Percentiles rank a stretch among this genome's conserved stretches.
phyloP scores from a whole-genome alignment of 2,888 invertebrate genomes.

The Aspidiotus rigidus region DNA sequence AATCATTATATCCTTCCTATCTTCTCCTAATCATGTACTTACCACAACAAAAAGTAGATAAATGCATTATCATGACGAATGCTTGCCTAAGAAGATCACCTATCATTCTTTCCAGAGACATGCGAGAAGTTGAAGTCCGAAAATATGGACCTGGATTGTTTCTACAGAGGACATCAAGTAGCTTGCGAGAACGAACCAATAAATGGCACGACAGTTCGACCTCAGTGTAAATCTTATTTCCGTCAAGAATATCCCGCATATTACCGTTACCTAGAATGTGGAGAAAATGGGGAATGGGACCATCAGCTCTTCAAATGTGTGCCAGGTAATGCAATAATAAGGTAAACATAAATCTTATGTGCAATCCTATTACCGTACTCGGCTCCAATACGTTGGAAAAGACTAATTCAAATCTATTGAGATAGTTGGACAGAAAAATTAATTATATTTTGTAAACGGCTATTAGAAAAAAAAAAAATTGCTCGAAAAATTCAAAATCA shows the following conservation, averaged over 20 bases:
- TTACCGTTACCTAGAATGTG: constrained; percentile 20
- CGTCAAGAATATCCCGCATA: background rate
- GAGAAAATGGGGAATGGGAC: constrained; percentile 25
- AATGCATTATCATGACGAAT: too few species aligned
- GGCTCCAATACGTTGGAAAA: background rate
- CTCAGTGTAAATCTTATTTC: constrained; percentile 5
- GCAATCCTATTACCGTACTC: background rate
- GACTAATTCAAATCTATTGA: too few species aligned
- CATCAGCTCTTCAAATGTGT: constrained; percentile 9
- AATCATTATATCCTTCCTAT: too few species aligned
- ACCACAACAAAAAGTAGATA: too few species aligned
- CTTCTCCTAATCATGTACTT: too few species aligned
- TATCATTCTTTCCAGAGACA: too few species aligned
- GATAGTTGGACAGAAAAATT: too few species aligned
- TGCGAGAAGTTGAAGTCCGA: constrained; percentile 9
- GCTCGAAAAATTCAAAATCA: too few species aligned
- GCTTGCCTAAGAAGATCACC: too few species aligned
- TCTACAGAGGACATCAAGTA: background rate
- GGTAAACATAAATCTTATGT: background rate
- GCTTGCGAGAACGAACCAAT: constrained; percentile 7
- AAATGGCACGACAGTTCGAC: constrained; percentile 11
- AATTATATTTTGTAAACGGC: too few species aligned
- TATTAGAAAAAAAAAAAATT: too few species aligned
- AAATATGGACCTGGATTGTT: constrained; percentile 15
- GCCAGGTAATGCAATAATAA: constrained; percentile 19